Base-by-base conservation (phyloP, 1,140 invertebrate species). In the Drosophila micromelanica region DNA sequence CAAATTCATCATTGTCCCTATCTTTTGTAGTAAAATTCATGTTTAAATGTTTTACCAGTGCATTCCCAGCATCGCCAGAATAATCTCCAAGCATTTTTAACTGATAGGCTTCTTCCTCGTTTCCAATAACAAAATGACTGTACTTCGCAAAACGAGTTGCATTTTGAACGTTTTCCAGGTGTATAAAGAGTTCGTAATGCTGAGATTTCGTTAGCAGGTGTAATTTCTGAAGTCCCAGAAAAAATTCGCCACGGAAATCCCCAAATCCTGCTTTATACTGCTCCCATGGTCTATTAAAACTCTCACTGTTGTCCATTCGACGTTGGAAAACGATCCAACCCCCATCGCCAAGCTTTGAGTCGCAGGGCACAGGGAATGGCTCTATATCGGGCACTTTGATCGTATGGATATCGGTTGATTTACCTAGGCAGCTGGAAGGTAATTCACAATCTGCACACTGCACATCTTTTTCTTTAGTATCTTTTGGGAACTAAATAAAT, bases 21-120 rank as follows among this genome's bases (percentile, higher is more conserved):
- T 96, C 95, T 13, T 92, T 91, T 0, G 95, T 96, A 38, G 95
- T 95, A 91, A 96, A 96, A 77, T 94, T 94, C 80, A 94, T 94
- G 0, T 94, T 94, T 55, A 95, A 94, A 78, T 96, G 95, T 12
- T 92, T 92, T 17, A 17, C 17, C 46, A 96, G 79, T 0, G 95
- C 94, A 87, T 96, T 94, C 8, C 92, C 94, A 67, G 94, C 94
- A 76, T 94, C 94, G 15, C 95, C 95, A 40, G 92, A 93, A 80
- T 95, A 96, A 42, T 93, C 92, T 7, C 93, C 93, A 0, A 96
- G 87, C 3, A 94, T 91, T 67, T 93, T 93, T n/a, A 96, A 93
- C 20, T 93, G 91, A 80, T 95, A 96, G 0, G 93, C 93, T 73
- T 95, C 94, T 11, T 91, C 76, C 82, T 95, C 95, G 13, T 48